Evolutionary conservation across 2,113 vertebrate species (phyloP), one percentile per base, ranked within the genome.

Genomic region (Callithrix jacchus): DNA sequence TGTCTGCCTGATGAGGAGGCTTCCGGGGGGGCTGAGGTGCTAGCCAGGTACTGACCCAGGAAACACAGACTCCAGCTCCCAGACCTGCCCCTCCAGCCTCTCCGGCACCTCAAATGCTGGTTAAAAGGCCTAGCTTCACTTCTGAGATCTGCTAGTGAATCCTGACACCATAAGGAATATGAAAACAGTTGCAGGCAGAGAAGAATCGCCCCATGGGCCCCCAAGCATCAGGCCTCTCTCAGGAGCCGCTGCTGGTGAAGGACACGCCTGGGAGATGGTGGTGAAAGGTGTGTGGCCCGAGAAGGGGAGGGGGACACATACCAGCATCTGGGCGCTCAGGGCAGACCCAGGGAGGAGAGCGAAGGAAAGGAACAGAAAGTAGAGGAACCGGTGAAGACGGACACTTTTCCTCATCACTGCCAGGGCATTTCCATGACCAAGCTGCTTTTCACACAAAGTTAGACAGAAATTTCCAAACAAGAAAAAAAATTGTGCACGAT

Each of bases 251-350:
- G 37, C 6, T 88, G 2, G 2, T 20, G 12, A 56, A 73, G 16
- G 42, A 56, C 10, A 17, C 25, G 21, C 18, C 42, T 2, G 37
- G 23, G 23, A 9, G n/a, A 14, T 3, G 20, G 1, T 3, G 7
- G 16, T 49, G 45, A 21, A 40, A 56, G n/a, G 30, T 6, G 13
- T 6, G 16, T 30, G 5, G 18, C 18, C 68, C 11, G 23, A 52
- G 12, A 30, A 3, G n/a, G 5, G 18, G 35, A 58, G 52, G n/a
- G 23, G n/a, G 37, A 73, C 70, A 11, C 18, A 9, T 10, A 18
- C 20, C 8, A 2, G 70, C 27, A 0, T 64, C 27, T 64, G 61
- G 27, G 61, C 11, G 18, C 21, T 13, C 35, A 37, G 11, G 35
- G 20, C 35, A 13, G 49, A 54, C 49, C 18, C 37, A 4, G 11